Conservation (phyloP, 1,140 invertebrate genomes). For the Neodiprion fabricii region DNA sequence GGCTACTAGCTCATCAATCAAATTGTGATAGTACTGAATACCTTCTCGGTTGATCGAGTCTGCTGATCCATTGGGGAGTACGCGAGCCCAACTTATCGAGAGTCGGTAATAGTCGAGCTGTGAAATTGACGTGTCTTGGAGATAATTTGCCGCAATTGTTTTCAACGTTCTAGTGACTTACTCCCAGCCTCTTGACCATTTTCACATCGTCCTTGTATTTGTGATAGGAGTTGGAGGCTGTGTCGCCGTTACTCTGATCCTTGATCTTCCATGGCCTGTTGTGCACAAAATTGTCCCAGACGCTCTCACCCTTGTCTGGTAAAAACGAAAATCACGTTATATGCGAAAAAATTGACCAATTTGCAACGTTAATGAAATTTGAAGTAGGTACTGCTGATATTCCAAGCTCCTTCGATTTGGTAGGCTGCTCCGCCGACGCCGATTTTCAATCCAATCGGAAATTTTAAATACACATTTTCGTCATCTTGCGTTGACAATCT, state of each 20-base stretch:
- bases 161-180: constrained; percentile 36
- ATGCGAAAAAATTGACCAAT: no score
- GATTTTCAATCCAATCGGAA: no score
- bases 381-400: background rate
- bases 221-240: constrained; percentile 68
- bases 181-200: constrained; percentile 58
- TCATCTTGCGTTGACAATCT: no score
- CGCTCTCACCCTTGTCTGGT: constrained; percentile 59
- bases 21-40: constrained; percentile 66
- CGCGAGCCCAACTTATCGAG: constrained; percentile 66
- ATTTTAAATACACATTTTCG: no score
- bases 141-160: background rate
- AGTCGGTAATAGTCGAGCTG: constrained; percentile 61
- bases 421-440: no score
- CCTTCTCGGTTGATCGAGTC: constrained; percentile 56
- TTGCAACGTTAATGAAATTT: background rate
- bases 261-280: constrained; percentile 57
- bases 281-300: constrained; percentile 69
- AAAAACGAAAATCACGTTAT: background rate
- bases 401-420: no score
- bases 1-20: constrained; percentile 61
- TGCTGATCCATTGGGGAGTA: constrained; percentile 63
- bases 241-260: constrained; percentile 63
- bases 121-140: background rate
- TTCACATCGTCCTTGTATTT: constrained; percentile 64